Evolutionary conservation across 2,797 vertebrate species (phyloP), one percentile per base, ranked within the genome.

Genomic region (Leptodactylus fallax): DNA sequence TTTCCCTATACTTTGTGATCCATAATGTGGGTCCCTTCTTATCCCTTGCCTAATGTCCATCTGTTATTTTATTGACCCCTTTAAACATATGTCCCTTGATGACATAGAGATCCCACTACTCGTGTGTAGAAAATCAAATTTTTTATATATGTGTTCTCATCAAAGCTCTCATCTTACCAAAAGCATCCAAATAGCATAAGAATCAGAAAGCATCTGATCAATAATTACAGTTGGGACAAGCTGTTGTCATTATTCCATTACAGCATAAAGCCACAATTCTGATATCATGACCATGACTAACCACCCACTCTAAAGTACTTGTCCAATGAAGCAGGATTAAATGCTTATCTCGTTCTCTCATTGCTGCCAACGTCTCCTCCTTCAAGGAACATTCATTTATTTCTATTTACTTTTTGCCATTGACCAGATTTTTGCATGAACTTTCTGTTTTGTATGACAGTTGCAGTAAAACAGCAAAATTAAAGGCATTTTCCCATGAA

Each of bases 41-140:
- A 86, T 88, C 90, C 83, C 65, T 91, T 88, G 88, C 61, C 90
- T 93, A 69, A 90, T 90, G 92, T 89, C 88, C 91, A 92, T 91
- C 89, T 58, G 87, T 91, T 90, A 91, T 90, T 91, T 91, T 93
- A 92, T 90, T 92, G 92, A 93, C 90, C 85, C 65, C 17, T 74
- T 80, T 2, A 83, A 87, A 91, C 89, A 91, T 90, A 89, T 0
- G 65, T 84, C 82, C 83, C 85, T 25, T 85, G 79, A 82, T 91
- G 60, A 91, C 76, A 87, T 51, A 88, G 49, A 65, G 80, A 85
- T 86, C 91, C 89, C 91, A 88, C 90, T 69, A 81, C 90, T 85
- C 79, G 90, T 87, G 89, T 67, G 87, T 36, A n/a, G 47, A 83
- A 87, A 90, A 92, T 91, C 79, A 49, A 21, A 90, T 14, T 69